Evolutionary conservation across 2,113 vertebrate genomes (phyloP).

Genomic region (Dascyllus trimaculatus): DNA sequence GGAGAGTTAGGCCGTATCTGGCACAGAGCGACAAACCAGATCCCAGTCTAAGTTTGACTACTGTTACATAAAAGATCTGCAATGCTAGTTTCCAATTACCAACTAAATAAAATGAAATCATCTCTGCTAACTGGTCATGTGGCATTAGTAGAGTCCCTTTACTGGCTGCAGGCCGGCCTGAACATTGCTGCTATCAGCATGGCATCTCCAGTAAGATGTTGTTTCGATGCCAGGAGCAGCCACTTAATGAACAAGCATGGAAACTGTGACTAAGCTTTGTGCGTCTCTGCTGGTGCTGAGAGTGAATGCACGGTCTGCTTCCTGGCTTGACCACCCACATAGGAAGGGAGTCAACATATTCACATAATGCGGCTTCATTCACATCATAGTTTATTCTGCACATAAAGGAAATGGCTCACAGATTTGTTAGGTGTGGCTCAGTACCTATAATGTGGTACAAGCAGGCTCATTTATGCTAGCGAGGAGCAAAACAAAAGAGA

Average conservation of each 20-base stretch:
- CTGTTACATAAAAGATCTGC: not conserved
- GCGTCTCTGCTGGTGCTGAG: conserved; percentile 28
- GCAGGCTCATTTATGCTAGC: not conserved
- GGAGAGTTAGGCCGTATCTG: conserved; percentile 12
- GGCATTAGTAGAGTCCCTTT: conserved; percentile 7
- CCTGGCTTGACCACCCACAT: conserved; percentile 71
- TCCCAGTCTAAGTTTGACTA: conserved; percentile 2
- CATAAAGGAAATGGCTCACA: conserved; percentile 49
- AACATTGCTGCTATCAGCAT: conserved; percentile 19
- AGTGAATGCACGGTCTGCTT: conserved; percentile 56
- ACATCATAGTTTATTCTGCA: conserved; percentile 42
- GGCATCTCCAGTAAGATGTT: conserved; percentile 70
- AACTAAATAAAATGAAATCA: conserved; percentile 35
- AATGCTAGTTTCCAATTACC: conserved; percentile 8
- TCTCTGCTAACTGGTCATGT: not conserved
- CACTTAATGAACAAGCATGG: conserved; percentile 78
- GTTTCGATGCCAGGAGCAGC: conserved; percentile 76
- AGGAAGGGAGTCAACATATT: conserved; percentile 47
- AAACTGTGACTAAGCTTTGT: conserved; percentile 73
- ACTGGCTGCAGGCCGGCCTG: conserved; percentile 35
- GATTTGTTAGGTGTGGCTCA: conserved; percentile 19
- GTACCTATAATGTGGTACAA: not conserved
- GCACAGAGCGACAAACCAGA: conserved; percentile 27
- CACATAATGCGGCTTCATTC: conserved; percentile 27
- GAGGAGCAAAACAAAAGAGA: conserved; percentile 12